Evolutionary conservation across 2,888 invertebrate species (phyloP).

Genomic region (Sphecodes monilicornis): DNA sequence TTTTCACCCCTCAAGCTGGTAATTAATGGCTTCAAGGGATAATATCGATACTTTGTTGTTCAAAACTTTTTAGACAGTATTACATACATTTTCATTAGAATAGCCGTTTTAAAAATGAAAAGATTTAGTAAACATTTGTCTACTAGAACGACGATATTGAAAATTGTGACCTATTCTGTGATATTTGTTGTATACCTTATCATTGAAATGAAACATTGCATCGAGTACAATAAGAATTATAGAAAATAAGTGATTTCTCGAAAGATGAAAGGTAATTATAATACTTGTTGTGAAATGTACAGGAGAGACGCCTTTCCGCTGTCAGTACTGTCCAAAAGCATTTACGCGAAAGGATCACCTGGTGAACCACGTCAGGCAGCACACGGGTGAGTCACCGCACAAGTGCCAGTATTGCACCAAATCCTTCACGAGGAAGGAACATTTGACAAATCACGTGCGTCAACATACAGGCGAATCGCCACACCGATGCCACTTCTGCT

Average conservation of each 20-base stretch:
- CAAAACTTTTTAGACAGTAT: no score
- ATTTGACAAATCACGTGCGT: conserved; percentile 93
- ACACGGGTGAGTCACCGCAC: conserved; percentile 92
- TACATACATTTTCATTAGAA: no score
- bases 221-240: conserved; percentile 75
- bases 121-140: no score
- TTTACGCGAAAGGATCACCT: conserved; percentile 94
- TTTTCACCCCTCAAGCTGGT: no score
- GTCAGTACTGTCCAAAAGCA: conserved; percentile 94
- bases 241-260: conserved; percentile 74
- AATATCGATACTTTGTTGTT: no score
- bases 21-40: no score
- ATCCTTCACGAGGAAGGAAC: conserved; percentile 92
- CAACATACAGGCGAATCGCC: conserved; percentile 96
- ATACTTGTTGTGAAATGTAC: conserved; percentile 68
- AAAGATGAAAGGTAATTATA: conserved; percentile 64
- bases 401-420: conserved; percentile 92
- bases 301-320: conserved; percentile 91
- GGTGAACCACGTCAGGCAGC: conserved; percentile 90
- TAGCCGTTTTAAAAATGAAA: no score
- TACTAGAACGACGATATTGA: no score
- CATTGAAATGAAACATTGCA: conserved; percentile 65
- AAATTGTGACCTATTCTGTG: no score
- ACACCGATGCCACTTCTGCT: conserved; percentile 93
- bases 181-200: no score